Base-by-base conservation (phyloP, 2,888 invertebrate genomes). In the Catocala nupta region DNA sequence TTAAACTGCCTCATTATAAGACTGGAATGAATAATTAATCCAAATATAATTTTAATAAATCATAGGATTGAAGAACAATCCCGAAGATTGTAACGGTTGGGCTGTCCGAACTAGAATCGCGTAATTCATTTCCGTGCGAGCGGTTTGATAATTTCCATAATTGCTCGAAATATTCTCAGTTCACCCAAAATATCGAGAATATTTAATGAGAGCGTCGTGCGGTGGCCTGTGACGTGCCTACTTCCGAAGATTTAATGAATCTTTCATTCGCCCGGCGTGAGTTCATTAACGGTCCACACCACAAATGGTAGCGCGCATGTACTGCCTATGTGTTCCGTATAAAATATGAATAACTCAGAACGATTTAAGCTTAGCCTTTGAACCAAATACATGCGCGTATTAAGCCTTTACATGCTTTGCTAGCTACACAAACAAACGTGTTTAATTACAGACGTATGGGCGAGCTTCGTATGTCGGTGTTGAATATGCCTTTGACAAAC, bases 171-270 rank as follows among this genome's bases (percentile, higher is more conserved):
- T 75, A 72, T 70, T 71, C 68, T 45, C 66, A 70, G 68, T 65
- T 75, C 73, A 70, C 70, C 71, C 66, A 75, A 75, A 78, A 78
- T 80, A 80, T 80, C 70, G 73, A 59, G 77, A 71, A 77, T 79
- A 79, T 77, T 78, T 77, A 77, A 77, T 77, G 85, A 82, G 82
- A 73, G 68, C 70, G 71, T 68, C 69, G 75, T 73, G 79, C 78
- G 77, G 64, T 71, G 75, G 73, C 67, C 75, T 77, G 75, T 81
- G 73, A 76, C 72, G 74, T 62, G 74, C 68, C 71, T 77, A 71
- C 82, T 87, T 82, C 83, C 83, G 81, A 83, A 86, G 87, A 86
- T 85, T 89, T 88, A 89, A 89, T 89, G 86, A 89, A 83, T 84
- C 81, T 80, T 76, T 77, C 81, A 75, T 71, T 69, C 75, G 65